Conservation (phyloP, 1,140 invertebrate genomes). For the Nebria ingens region DNA sequence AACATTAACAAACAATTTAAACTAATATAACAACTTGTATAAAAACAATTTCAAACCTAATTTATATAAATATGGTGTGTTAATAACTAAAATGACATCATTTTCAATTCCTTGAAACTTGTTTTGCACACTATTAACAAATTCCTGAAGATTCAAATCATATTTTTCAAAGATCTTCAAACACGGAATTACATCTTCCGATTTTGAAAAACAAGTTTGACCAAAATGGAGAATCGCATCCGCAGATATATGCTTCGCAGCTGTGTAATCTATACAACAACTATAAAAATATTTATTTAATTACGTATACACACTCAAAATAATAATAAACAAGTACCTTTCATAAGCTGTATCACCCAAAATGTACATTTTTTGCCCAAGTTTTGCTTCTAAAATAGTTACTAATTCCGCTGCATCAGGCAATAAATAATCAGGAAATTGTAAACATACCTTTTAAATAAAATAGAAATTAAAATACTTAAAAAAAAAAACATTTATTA, state of each 20-base stretch:
- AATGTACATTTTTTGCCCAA: constrained; percentile 60
- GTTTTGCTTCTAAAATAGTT: constrained; percentile 46
- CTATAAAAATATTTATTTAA: constrained; percentile 39
- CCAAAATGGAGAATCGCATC: constrained; percentile 89
- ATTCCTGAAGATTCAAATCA: constrained; percentile 38
- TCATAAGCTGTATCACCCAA: constrained; percentile 89
- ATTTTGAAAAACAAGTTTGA: constrained; percentile 70
- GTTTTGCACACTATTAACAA: constrained; percentile 23
- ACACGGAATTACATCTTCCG: constrained; percentile 55
- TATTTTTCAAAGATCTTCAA: constrained; percentile 58
- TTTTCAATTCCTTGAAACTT: constrained; percentile 3
- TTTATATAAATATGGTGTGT: constrained; percentile 14
- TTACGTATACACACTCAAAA: not conserved
- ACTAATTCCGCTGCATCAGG: constrained; percentile 57
- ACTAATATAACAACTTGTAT: too few relatives aligned
- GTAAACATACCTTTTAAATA: constrained; percentile 73
- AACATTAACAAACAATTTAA: too few relatives aligned
- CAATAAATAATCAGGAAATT: constrained; percentile 81
- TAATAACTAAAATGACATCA: constrained; percentile 12
- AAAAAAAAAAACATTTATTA: constrained; percentile 17
- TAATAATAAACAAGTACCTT: constrained; percentile 44
- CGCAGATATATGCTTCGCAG: constrained; percentile 73
- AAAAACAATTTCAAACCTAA: too few relatives aligned
- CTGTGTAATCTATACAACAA: constrained; percentile 89
- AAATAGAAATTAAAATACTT: constrained; percentile 15